Percentiles rank a stretch among this genome's conserved stretches.
These are phyloP conservation scores for Chaenogobius annularis DNA, from an alignment of 2,113 vertebrate genomes.

Conservation along the genomic window DNA sequence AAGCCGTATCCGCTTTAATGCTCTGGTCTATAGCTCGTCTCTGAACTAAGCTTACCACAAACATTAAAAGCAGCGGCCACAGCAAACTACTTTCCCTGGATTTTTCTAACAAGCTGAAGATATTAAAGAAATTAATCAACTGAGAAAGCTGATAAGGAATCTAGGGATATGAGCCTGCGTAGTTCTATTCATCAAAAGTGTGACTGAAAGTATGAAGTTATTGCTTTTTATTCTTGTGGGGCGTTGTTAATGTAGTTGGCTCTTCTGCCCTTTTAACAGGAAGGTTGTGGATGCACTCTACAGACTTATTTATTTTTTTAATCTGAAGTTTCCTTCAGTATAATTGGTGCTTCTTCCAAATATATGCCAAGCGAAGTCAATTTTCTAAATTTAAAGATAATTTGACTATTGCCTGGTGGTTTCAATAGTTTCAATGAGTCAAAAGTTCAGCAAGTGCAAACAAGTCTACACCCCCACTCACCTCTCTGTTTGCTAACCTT, in stretches of 20 bases:
- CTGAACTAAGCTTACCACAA: conserved; percentile 32
- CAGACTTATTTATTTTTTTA: not conserved
- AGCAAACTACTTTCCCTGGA: conserved; percentile 29
- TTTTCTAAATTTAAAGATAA: not conserved
- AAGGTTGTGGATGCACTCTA: not conserved
- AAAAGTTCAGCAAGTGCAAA: conserved; percentile 51
- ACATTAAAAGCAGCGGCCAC: conserved; percentile 31
- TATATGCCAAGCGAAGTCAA: not conserved
- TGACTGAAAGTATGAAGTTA: not conserved
- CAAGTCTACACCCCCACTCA: conserved; percentile 15
- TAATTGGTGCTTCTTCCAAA: too few species aligned
- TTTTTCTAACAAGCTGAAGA: conserved; percentile 11
- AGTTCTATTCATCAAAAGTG: conserved; percentile 1
- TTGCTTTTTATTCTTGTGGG: not conserved
- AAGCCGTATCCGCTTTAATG: conserved; percentile 42
- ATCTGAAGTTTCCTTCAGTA: not conserved
- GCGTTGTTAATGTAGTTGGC: not conserved
- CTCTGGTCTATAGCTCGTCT: conserved; percentile 17
- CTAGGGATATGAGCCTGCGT: conserved; percentile 1
- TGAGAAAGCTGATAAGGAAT: conserved; percentile 7
- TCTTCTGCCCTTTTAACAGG: not conserved
- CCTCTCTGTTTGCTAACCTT: conserved; percentile 64
- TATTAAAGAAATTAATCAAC: conserved; percentile 18
- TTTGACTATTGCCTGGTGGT: not conserved
- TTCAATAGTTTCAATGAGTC: conserved; percentile 37